Percentiles rank a stretch among this genome's conserved stretches.
Evolutionary conservation across 2,797 vertebrate genomes (phyloP).

Genomic region (Poecilia picta): DNA sequence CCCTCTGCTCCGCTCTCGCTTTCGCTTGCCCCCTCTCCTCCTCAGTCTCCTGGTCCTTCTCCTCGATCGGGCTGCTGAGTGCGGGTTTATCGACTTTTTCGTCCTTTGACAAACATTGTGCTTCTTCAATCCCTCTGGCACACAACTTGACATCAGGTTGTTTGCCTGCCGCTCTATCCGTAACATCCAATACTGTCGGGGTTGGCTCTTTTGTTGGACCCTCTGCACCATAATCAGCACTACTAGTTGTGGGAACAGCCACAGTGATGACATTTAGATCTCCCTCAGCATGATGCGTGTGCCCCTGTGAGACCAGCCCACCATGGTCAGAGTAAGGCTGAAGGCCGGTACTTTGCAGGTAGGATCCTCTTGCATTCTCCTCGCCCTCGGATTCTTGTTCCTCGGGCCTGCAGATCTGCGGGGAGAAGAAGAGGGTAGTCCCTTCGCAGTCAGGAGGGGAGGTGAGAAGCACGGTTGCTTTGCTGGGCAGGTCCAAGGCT

Average conservation of each 20-base stretch:
- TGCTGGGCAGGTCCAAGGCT: conserved; percentile 93
- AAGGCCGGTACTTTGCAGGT: conserved; percentile 37
- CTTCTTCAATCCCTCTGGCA: conserved; percentile 29
- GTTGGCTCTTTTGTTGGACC: conserved; percentile 43
- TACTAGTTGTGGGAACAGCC: conserved; percentile 15
- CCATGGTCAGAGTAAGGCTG: conserved; percentile 42
- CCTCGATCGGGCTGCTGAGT: conserved; percentile 48
- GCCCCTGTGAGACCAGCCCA: conserved; percentile 34
- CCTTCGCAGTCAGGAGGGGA: conserved; percentile 82
- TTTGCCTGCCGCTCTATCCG: conserved; percentile 22
- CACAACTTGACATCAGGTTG: conserved; percentile 15
- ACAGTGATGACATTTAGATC: background rate
- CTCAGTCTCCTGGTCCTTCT: conserved; percentile 64
- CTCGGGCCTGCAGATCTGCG: conserved; percentile 26
- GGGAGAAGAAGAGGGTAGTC: conserved; percentile 34
- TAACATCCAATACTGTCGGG: conserved; percentile 63
- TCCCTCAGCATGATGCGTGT: conserved; percentile 18
- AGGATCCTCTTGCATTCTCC: conserved; percentile 40
- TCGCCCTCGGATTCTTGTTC: conserved; percentile 21
- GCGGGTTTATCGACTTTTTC: conserved; percentile 51
- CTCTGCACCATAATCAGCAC: conserved; percentile 28
- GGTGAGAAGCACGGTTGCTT: conserved; percentile 83
- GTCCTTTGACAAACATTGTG: conserved; percentile 31
- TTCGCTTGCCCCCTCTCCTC: conserved; percentile 75
- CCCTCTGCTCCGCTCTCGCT: conserved; percentile 76